Conservation (phyloP, 2,113 vertebrate genomes). For the Hippopotamus amphibius region DNA sequence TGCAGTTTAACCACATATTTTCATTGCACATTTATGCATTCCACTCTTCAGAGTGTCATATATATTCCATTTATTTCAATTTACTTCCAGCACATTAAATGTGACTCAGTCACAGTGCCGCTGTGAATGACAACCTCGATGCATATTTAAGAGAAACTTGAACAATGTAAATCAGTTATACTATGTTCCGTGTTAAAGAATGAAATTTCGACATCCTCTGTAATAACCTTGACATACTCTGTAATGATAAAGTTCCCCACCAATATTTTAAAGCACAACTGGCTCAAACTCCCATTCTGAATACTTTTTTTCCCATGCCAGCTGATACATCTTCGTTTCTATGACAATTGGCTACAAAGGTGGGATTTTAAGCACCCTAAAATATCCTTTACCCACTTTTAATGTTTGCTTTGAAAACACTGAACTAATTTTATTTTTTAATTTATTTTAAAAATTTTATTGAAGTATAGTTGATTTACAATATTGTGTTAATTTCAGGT, state of each 20-base stretch:
- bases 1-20: conserved; percentile 37
- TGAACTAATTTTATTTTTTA: neutral
- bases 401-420: neutral
- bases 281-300: neutral
- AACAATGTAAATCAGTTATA: conserved; percentile 60
- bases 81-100: conserved; percentile 72
- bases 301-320: conserved; percentile 7
- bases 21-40: conserved; percentile 33
- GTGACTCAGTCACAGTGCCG: neutral
- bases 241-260: neutral
- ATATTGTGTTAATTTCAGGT: neutral
- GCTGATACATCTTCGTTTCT: neutral
- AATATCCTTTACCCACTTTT: neutral
- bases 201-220: conserved; percentile 14
- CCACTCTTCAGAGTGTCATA: conserved; percentile 46
- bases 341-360: conserved; percentile 5
- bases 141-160: conserved; percentile 35
- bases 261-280: neutral
- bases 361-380: neutral
- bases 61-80: conserved; percentile 66
- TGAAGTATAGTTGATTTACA: neutral
- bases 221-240: neutral
- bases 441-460: neutral
- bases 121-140: conserved; percentile 35
- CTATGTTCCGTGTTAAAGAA: conserved; percentile 47